Conservation (phyloP, 2,113 vertebrate genomes). For the Peucedramus taeniatus region DNA sequence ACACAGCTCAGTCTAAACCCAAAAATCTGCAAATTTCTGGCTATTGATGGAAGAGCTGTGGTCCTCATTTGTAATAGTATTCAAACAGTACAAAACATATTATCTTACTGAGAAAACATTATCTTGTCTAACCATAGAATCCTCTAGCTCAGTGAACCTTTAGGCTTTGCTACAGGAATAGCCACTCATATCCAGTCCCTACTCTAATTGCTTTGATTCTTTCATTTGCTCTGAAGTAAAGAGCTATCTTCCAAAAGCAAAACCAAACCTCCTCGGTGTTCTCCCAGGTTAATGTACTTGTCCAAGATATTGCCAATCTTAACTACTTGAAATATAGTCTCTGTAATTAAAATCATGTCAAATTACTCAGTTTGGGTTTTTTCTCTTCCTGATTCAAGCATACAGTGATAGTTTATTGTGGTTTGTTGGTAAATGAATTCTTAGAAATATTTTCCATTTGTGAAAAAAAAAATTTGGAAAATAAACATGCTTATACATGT, state of each 20-base stretch:
- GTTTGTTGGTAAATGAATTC: background rate
- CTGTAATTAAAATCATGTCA: background rate
- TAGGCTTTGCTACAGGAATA: background rate
- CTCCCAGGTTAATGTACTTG: background rate
- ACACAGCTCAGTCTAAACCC: background rate
- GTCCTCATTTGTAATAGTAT: background rate
- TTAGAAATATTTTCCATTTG: background rate
- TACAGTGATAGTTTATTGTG: background rate
- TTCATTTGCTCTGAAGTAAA: background rate
- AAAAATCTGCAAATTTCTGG: background rate
- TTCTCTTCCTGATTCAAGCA: background rate
- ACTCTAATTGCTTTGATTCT: background rate
- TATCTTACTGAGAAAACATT: background rate
- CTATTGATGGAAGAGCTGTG: background rate
- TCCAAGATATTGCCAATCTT: background rate
- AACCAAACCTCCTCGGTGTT: background rate
- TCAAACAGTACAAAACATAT: background rate
- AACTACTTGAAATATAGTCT: background rate
- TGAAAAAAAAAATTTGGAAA: background rate
- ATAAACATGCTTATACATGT: background rate
- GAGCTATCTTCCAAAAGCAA: background rate
- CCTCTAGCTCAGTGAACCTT: background rate
- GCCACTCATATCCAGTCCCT: background rate
- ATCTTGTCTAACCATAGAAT: background rate
- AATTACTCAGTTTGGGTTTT: background rate